A percentile compares a stretch with the other conserved stretches of the same genome.
Conservation (phyloP, 2,797 vertebrate species). For the Crenichthys baileyi region DNA sequence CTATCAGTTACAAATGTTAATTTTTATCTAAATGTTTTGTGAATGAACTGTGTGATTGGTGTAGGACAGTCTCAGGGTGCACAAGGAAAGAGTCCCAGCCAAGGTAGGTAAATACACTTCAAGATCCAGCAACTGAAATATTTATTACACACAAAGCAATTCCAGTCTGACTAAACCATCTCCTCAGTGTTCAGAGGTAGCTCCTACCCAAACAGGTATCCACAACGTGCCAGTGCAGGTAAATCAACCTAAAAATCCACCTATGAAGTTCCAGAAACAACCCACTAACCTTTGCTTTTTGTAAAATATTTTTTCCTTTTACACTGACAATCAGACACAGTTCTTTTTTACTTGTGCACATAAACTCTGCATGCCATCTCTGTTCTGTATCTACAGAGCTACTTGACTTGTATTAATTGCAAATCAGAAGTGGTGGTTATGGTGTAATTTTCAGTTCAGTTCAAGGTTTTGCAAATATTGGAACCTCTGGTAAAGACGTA, state of each 20-base stretch:
- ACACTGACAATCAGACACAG: constrained; percentile 4
- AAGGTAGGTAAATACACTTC: constrained; percentile 80
- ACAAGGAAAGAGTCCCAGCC: constrained; percentile 81
- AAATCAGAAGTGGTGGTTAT: background rate
- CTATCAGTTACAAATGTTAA: background rate
- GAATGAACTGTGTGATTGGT: constrained; percentile 63
- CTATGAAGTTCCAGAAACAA: constrained; percentile 3
- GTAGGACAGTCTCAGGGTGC: constrained; percentile 84
- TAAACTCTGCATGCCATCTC: constrained; percentile 55
- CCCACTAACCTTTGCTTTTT: background rate
- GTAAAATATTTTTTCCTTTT: constrained; percentile 8
- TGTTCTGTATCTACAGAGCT: constrained; percentile 47
- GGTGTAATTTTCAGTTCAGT: background rate
- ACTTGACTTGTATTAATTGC: constrained; percentile 27
- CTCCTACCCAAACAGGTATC: constrained; percentile 79
- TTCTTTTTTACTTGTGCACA: background rate
- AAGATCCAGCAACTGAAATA: constrained; percentile 33
- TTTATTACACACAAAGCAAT: constrained; percentile 4
- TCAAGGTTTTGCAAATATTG: background rate
- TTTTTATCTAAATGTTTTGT: constrained; percentile 50
- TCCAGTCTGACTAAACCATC: constrained; percentile 69
- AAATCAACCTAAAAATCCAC: constrained; percentile 59
- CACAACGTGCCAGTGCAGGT: constrained; percentile 81
- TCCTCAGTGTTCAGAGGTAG: constrained; percentile 85
- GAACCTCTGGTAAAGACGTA: background rate